Base-by-base conservation (phyloP, 2,113 vertebrate species). In the Toxotes chatareus region DNA sequence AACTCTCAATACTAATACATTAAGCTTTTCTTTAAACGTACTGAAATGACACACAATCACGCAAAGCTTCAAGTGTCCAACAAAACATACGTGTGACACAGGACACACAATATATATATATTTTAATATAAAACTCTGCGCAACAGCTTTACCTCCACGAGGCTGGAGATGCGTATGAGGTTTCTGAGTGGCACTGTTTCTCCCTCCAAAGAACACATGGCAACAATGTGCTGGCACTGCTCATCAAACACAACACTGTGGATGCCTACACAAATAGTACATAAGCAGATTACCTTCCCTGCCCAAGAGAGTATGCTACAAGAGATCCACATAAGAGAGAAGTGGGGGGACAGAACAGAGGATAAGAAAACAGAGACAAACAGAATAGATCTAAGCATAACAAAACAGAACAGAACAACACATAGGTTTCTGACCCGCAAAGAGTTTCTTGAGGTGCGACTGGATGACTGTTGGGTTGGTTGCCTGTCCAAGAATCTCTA, bases 401-500 rank as follows among this genome's bases (percentile, higher is more conserved):
- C 4, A 38, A 19, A 73, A 27, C 14, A 60, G 4, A 46, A 38
- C 1, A 61, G 14, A 46, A 55, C 2, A 59, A 46, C 73, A 55
- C 8, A 62, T 27, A 31, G 19, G 2, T 57, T 32, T 76, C 91
- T 94, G 93, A 99, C 98, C 98, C 79, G 97, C 97, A 94, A 99
- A 99, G 32, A 99, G 95, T 77, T 99, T 99, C 94, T 97, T 99
- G 51, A 99, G 96, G 84, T 99, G 98, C 80, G 97, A 96, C 85
- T 99, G 98, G 88, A 99, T 99, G 87, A 99, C 96, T 9, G 93
- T 86, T 11, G 97, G 96, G 92, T 97, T 99, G 0, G 94, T 99
- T 21, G 98, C 97, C 81, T 99, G 98, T 77, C 98, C 98, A 78
- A 99, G 93, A 86, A 99, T 98, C 94, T 99, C 98, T 86, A 99